Evolutionary conservation across 2,797 vertebrate species (phyloP), one percentile per base, ranked within the genome.

Genomic region (Cyclura pinguis): DNA sequence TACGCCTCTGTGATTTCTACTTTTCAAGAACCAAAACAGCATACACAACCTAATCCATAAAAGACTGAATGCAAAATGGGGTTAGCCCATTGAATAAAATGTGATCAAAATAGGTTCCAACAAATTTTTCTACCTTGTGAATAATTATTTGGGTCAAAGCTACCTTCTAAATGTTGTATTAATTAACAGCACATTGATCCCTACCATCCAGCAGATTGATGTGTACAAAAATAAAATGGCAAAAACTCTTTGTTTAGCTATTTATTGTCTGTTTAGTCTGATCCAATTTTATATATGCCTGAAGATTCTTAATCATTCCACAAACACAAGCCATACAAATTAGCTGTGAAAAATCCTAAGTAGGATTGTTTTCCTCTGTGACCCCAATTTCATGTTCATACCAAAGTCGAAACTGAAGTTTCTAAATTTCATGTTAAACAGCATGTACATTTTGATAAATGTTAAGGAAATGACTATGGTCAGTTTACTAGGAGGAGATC

Each of bases 111-210:
- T 38, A 84, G 73, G 38, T 84, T 95, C 78, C 55, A 82, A 78
- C 32, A 55, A 90, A 42, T 29, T 32, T 73, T 38, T n/a, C 57
- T 47, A 24, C 32, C 73, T n/a, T 42, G 22, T 18, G 42, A 27
- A 52, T n/a, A 69, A 76, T 76, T 50, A 38, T 50, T 47, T 18
- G 32, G 69, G 73, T 67, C 32, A 84, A 22, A 84, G 64, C 8
- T 86, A 2, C n/a, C 20, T n/a, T 16, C 72, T 94, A 94, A 94
- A 92, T 91, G 89, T n/a, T 52, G 85, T 83, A 87, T 80, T 86
- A 90, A 90, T 87, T 90, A 91, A 24, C 55, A 90, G 29, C 42
- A 90, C 95, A 95, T 94, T 87, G 87, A 95, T 95, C 92, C 92
- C 91, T 76, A 93, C 89, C 85, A 64, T 89, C 81, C 85, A 92